A percentile compares a stretch with the other conserved stretches of the same genome.
Conservation (phyloP, 2,797 vertebrate species). For the Microchirus variegatus region DNA sequence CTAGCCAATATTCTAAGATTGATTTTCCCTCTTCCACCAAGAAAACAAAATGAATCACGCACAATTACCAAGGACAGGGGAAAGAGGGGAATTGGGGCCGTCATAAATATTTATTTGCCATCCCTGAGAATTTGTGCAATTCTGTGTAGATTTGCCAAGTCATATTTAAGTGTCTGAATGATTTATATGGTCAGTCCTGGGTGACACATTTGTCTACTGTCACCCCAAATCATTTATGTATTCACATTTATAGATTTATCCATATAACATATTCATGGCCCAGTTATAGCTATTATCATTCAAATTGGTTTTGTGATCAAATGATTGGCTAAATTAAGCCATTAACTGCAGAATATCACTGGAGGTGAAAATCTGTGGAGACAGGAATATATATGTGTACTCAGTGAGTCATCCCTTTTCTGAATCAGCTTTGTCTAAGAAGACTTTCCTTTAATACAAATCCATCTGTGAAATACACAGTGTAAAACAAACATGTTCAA, state of each 20-base stretch:
- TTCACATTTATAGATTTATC: conserved; percentile 67
- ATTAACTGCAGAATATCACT: conserved; percentile 44
- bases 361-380: conserved; percentile 27
- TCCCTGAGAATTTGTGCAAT: conserved; percentile 78
- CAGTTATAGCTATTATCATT: conserved; percentile 55
- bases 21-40: conserved; percentile 77
- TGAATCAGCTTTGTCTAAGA: conserved; percentile 1
- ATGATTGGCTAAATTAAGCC: conserved; percentile 62
- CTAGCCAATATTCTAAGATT: conserved; percentile 78
- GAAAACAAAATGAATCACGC: conserved; percentile 82
- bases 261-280: conserved; percentile 56
- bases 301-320: conserved; percentile 50
- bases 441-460: background rate
- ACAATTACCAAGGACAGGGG: conserved; percentile 79
- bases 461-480: background rate
- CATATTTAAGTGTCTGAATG: conserved; percentile 85
- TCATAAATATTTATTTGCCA: conserved; percentile 87
- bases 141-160: conserved; percentile 80
- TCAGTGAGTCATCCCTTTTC: background rate
- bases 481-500: background rate
- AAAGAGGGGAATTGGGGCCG: conserved; percentile 65
- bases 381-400: conserved; percentile 5
- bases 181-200: conserved; percentile 76
- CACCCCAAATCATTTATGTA: conserved; percentile 77
- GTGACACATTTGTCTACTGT: conserved; percentile 81